Evolutionary conservation across 2,113 vertebrate genomes (phyloP).

Genomic region (Larimichthys polyactis): DNA sequence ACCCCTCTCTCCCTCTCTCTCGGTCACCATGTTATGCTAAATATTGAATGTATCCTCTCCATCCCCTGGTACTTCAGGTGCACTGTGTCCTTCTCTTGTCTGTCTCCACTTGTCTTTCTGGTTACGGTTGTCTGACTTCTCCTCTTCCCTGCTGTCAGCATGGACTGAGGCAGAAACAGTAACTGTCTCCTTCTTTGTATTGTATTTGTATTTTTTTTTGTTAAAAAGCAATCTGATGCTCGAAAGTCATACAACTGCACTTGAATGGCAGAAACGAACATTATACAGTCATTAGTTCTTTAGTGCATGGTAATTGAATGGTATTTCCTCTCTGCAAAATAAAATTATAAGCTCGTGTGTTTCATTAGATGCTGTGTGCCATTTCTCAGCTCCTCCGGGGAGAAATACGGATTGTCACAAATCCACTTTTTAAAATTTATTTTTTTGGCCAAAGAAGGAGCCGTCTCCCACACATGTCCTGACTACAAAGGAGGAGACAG

Average conservation of each 20-base stretch:
- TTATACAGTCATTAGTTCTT: neutral
- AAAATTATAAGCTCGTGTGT: neutral
- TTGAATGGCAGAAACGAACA: neutral
- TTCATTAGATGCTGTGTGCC: conserved; percentile 18
- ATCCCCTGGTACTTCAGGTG: conserved; percentile 3
- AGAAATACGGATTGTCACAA: conserved; percentile 22
- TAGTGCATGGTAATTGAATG: conserved; percentile 5
- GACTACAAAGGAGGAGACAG: conserved; percentile 47
- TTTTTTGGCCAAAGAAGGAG: conserved; percentile 16
- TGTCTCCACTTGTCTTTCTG: conserved; percentile 40
- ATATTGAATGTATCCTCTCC: conserved; percentile 16
- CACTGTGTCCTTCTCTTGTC: conserved; percentile 24
- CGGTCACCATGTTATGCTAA: conserved; percentile 20
- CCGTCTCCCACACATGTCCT: conserved; percentile 34
- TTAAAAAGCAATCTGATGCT: neutral
- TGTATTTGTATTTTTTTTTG: neutral
- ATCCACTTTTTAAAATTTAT: neutral
- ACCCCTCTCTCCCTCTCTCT: neutral
- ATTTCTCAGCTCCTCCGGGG: conserved; percentile 11
- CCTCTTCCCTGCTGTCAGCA: conserved; percentile 28
- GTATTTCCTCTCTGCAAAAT: neutral
- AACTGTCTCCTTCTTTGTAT: neutral
- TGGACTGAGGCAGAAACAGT: conserved; percentile 4
- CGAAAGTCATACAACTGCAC: neutral
- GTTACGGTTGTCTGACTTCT: conserved; percentile 48